These are phyloP conservation scores for Sycophaga agraensis DNA, from an alignment of 1,140 invertebrate species.

Conservation along the genomic window DNA sequence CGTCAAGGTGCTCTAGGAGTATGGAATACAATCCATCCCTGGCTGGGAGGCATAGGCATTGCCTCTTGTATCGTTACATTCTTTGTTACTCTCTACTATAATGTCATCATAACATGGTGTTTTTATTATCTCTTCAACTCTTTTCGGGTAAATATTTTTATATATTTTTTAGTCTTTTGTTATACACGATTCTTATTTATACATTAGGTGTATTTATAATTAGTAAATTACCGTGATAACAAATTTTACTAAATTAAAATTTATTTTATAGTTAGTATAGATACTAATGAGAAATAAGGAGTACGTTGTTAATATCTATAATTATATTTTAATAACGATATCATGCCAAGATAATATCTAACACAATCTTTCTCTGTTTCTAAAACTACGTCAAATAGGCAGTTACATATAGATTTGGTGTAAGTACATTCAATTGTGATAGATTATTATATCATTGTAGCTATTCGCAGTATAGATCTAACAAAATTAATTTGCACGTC, in stretches of 20 bases:
- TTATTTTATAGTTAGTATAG: background rate
- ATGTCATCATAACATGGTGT: constrained; percentile 98
- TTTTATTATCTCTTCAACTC: constrained; percentile 94
- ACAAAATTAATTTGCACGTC: too few species aligned
- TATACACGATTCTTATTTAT: background rate
- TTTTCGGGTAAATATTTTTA: constrained; percentile 71
- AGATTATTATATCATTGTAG: too few species aligned
- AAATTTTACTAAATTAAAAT: background rate
- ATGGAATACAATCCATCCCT: constrained; percentile 93
- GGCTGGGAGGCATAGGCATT: constrained; percentile 87
- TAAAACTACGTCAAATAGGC: constrained; percentile 35
- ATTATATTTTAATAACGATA: background rate
- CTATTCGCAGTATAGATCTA: too few species aligned
- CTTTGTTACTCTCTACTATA: constrained; percentile 94
- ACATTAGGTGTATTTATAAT: background rate
- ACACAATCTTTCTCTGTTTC: constrained; percentile 28
- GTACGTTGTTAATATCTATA: background rate
- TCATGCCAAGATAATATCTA: constrained; percentile 15
- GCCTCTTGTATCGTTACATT: constrained; percentile 89
- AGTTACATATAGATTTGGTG: constrained; percentile 45
- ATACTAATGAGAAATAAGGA: background rate
- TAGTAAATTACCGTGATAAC: background rate
- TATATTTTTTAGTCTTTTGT: background rate
- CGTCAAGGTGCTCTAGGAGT: constrained; percentile 85
- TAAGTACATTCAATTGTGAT: constrained; percentile 36